These are phyloP conservation scores for Halyomorpha halys DNA, from an alignment of 1,140 invertebrate species.

Conservation along the genomic window DNA sequence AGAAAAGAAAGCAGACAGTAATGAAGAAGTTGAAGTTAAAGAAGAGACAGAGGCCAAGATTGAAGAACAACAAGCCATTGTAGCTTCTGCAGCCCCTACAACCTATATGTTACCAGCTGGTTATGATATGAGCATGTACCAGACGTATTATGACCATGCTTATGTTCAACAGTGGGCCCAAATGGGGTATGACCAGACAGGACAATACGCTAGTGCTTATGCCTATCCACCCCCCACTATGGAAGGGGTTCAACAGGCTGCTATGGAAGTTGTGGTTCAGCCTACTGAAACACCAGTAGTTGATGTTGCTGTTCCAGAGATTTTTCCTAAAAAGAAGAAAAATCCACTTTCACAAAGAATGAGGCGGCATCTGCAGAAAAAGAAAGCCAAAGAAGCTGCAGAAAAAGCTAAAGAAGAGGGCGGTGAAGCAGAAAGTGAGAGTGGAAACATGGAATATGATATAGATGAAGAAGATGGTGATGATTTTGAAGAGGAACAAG, in stretches of 20 bases:
- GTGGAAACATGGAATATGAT: slow-evolving; percentile 10
- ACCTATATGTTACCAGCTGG: slow-evolving; percentile 1
- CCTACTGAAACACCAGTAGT: neutral
- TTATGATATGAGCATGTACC: slow-evolving; percentile 13
- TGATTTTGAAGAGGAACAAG: slow-evolving; percentile 16
- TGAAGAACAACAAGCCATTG: slow-evolving; percentile 5
- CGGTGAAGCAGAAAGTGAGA: neutral
- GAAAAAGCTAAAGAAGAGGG: slow-evolving; percentile 17
- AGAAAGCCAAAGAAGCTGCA: slow-evolving; percentile 26
- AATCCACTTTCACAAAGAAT: slow-evolving; percentile 31
- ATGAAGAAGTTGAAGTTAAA: slow-evolving; percentile 1
- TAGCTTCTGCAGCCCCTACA: neutral
- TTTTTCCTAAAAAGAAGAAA: slow-evolving; percentile 28
- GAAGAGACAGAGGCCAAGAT: neutral
- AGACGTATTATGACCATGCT: slow-evolving; percentile 4
- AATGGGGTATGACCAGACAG: slow-evolving; percentile 10
- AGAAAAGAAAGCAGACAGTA: slow-evolving; percentile 11
- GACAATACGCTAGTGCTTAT: slow-evolving; percentile 1
- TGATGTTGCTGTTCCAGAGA: neutral
- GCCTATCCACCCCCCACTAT: neutral
- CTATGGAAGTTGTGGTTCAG: neutral
- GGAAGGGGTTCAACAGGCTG: neutral
- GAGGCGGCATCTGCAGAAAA: slow-evolving; percentile 28
- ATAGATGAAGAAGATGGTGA: neutral
- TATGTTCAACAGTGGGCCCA: slow-evolving; percentile 11